A percentile compares a stretch with the other conserved stretches of the same genome.
These are phyloP conservation scores for Punctoribates punctum DNA, from an alignment of 2,888 invertebrate species.

Conservation along the genomic window DNA sequence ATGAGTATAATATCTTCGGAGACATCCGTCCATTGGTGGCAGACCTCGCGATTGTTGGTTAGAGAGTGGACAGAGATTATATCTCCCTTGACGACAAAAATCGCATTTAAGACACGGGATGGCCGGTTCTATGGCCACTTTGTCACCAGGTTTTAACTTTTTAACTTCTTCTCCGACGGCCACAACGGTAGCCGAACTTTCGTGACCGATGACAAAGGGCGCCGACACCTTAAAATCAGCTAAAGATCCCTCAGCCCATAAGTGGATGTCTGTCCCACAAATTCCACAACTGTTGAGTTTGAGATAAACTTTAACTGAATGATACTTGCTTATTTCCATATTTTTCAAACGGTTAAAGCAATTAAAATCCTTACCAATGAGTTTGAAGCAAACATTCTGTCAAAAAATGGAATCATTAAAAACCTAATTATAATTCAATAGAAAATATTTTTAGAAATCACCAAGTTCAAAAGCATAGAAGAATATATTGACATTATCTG, in stretches of 20 bases:
- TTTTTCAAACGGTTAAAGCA: too few species aligned
- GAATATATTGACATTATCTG: too few species aligned
- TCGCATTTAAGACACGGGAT: constrained; percentile 45
- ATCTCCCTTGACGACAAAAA: constrained; percentile 41
- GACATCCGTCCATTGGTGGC: constrained; percentile 85
- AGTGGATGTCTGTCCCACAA: constrained; percentile 91
- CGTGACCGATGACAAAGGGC: constrained; percentile 42
- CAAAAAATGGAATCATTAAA: too few species aligned
- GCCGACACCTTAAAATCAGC: constrained; percentile 74
- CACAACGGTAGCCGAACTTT: constrained; percentile 41
- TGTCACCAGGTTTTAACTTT: constrained; percentile 42
- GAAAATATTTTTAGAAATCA: too few species aligned
- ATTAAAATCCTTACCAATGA: neutral
- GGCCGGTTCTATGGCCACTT: constrained; percentile 46
- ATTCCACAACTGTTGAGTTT: constrained; percentile 72
- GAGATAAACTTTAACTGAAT: too few species aligned
- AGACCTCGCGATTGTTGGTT: constrained; percentile 33
- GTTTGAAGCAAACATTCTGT: neutral
- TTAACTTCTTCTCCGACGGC: constrained; percentile 41
- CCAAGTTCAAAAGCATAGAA: too few species aligned
- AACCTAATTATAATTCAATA: too few species aligned
- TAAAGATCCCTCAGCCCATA: constrained; percentile 76
- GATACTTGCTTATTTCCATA: too few species aligned
- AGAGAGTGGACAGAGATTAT: constrained; percentile 44
- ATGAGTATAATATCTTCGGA: constrained; percentile 80